These are phyloP conservation scores for Drosophila kambysellisi DNA, from an alignment of 2,888 invertebrate species.

Conservation along the genomic window DNA sequence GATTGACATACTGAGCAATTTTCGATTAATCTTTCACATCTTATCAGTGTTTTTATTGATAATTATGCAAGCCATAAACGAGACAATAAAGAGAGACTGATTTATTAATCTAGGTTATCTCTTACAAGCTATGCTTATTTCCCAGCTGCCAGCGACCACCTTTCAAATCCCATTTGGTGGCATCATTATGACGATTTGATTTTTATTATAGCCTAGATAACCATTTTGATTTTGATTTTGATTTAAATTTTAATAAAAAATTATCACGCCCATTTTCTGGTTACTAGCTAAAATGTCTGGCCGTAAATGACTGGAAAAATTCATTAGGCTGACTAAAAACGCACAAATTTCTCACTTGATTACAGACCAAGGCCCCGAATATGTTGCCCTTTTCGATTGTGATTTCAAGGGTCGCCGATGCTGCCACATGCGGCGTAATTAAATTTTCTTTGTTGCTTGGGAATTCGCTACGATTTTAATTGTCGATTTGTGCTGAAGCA, in stretches of 20 bases:
- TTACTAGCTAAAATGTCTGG: slow-evolving; percentile 41
- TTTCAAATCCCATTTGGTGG: slow-evolving; percentile 51
- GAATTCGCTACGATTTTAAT: slow-evolving; percentile 78
- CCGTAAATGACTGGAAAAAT: slow-evolving; percentile 55
- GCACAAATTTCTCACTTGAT: slow-evolving; percentile 70
- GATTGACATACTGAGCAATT: slow-evolving; percentile 41
- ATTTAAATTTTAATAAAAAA: slow-evolving; percentile 49
- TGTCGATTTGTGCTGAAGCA: slow-evolving; percentile 55
- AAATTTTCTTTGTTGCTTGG: slow-evolving; percentile 77
- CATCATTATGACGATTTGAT: slow-evolving; percentile 54
- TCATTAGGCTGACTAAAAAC: slow-evolving; percentile 64
- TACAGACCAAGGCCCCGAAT: slow-evolving; percentile 58
- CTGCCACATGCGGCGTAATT: slow-evolving; percentile 76
- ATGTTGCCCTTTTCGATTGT: slow-evolving; percentile 39
- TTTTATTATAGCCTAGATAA: slow-evolving; percentile 28
- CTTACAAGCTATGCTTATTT: slow-evolving; percentile 18
- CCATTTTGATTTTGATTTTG: slow-evolving; percentile 34
- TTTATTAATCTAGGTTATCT: slow-evolving; percentile 23
- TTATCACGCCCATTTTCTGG: slow-evolving; percentile 65
- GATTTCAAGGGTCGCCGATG: slow-evolving; percentile 57
- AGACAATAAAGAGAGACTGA: slow-evolving; percentile 21
- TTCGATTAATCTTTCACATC: slow-evolving; percentile 25
- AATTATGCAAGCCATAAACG: slow-evolving; percentile 30
- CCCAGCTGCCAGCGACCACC: slow-evolving; percentile 51
- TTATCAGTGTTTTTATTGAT: slow-evolving; percentile 37